Percentiles rank a stretch among this genome's conserved stretches.
These are phyloP conservation scores for Carollia perspicillata DNA, from an alignment of 2,113 vertebrate species.

Conservation along the genomic window DNA sequence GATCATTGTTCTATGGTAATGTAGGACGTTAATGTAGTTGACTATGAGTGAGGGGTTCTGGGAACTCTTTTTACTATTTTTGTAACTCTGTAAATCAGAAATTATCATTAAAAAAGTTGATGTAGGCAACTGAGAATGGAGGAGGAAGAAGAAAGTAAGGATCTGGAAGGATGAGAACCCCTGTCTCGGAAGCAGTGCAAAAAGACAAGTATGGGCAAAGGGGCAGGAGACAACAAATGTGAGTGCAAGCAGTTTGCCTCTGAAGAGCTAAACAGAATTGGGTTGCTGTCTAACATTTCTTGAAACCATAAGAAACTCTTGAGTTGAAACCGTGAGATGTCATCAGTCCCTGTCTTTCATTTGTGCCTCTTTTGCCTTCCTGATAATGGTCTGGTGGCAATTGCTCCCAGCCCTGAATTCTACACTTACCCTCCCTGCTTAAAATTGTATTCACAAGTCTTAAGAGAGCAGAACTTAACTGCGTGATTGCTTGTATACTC, in stretches of 20 bases:
- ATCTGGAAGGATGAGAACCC: background rate
- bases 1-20: background rate
- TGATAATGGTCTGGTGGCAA: rapidly evolving
- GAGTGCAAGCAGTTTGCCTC: background rate
- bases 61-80: background rate
- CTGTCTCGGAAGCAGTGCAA: background rate
- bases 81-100: background rate
- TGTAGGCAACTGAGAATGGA: background rate
- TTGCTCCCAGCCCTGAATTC: background rate
- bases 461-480: background rate
- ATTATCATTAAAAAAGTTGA: background rate
- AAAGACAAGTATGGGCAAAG: background rate
- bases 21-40: background rate
- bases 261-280: background rate
- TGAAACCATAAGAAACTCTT: background rate
- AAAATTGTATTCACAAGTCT: background rate
- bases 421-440: background rate
- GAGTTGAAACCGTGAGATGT: background rate
- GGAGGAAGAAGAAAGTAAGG: background rate
- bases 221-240: background rate
- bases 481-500: background rate
- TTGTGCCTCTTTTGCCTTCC: background rate
- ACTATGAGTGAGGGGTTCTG: background rate
- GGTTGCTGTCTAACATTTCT: background rate
- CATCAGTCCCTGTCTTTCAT: background rate